Evolutionary conservation across 1,140 invertebrate species (phyloP).

Genomic region (Streblospio benedicti): DNA sequence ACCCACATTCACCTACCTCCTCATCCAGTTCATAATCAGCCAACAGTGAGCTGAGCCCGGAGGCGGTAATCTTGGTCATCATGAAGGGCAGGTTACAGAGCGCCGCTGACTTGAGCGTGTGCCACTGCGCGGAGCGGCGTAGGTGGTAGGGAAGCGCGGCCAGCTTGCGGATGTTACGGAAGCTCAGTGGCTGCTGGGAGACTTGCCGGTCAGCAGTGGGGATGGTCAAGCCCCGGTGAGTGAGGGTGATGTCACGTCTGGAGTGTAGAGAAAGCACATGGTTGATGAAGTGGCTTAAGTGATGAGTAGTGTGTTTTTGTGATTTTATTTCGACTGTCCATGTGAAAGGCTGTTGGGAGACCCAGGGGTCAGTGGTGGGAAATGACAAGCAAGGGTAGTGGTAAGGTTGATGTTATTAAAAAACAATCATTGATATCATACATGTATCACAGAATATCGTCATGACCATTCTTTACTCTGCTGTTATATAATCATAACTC

Average conservation of each 20-base stretch:
- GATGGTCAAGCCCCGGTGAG: not conserved
- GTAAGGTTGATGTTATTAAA: no score
- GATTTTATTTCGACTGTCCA: no score
- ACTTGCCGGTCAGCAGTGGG: constrained; percentile 77
- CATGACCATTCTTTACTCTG: no score
- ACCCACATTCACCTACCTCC: not conserved
- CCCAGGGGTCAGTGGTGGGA: no score
- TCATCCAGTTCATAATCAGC: not conserved
- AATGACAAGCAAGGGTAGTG: no score
- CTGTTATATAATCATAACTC: no score
- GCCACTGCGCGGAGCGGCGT: constrained; percentile 43
- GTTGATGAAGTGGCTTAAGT: no score
- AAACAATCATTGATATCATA: no score
- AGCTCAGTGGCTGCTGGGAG: constrained; percentile 83
- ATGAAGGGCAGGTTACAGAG: constrained; percentile 1
- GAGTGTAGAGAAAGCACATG: no score
- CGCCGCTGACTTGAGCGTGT: not conserved
- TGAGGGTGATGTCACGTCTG: not conserved
- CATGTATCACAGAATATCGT: no score
- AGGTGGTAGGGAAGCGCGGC: constrained; percentile 80
- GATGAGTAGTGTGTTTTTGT: no score
- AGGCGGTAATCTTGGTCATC: not conserved
- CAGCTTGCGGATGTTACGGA: constrained; percentile 43
- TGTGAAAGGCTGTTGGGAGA: no score
- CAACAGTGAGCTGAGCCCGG: not conserved